Evolutionary conservation across 2,888 invertebrate species (phyloP).

Genomic region (Aelia acuminata): DNA sequence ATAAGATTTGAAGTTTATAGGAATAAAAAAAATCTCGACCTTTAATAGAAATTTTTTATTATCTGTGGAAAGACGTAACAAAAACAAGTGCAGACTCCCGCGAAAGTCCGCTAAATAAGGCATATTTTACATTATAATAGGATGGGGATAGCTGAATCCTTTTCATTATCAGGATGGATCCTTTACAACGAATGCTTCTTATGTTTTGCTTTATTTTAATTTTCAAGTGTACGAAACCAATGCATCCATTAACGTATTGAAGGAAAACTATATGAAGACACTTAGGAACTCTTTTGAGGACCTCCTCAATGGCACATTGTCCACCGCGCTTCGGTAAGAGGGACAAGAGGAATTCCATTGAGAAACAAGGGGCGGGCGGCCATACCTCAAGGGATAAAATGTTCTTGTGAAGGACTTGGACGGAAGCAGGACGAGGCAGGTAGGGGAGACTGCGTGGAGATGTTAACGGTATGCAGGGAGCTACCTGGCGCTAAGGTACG

Average conservation of each 20-base stretch:
- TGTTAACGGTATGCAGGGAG: slow-evolving; percentile 26
- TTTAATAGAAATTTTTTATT: too few relatives aligned
- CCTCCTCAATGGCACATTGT: not conserved
- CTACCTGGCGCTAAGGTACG: slow-evolving; percentile 34
- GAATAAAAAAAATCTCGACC: too few relatives aligned
- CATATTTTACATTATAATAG: not conserved
- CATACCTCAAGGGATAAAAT: slow-evolving; percentile 6
- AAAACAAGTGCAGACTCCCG: too few relatives aligned
- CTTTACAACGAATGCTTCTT: not conserved
- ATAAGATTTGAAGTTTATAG: too few relatives aligned
- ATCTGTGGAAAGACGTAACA: too few relatives aligned
- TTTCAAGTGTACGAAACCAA: not conserved
- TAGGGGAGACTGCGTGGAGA: slow-evolving; percentile 45
- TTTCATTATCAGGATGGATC: too few relatives aligned
- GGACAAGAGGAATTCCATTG: not conserved
- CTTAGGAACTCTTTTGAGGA: not conserved
- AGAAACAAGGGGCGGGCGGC: not conserved
- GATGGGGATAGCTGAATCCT: not conserved
- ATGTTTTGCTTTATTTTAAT: not conserved
- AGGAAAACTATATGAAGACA: not conserved
- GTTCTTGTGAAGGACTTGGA: slow-evolving; percentile 1
- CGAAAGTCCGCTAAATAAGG: too few relatives aligned
- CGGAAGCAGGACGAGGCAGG: slow-evolving; percentile 35
- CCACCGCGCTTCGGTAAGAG: not conserved
- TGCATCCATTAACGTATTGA: not conserved